Percentiles rank a stretch among this genome's conserved stretches.
Conservation (phyloP, 2,888 invertebrate genomes). For the Drosophila sordidula region DNA sequence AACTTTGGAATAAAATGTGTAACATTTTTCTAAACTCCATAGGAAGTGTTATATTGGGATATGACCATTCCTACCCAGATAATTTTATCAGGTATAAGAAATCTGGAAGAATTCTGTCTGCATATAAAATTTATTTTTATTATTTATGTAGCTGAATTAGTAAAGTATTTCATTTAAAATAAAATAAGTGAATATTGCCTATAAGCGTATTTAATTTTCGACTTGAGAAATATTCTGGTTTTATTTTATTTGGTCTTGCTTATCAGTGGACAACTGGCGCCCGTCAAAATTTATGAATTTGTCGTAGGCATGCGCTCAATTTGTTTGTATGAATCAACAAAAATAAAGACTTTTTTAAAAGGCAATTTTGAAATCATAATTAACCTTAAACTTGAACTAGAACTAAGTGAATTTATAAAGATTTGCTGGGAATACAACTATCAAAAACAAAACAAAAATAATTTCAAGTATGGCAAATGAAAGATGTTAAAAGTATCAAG, state of each 20-base stretch:
- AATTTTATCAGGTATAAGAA: too few relatives aligned
- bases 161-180: too few relatives aligned
- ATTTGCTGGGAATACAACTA: not conserved
- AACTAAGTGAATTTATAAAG: not conserved
- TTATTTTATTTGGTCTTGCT: not conserved
- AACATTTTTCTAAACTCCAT: not conserved
- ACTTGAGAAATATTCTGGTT: not conserved
- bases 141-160: too few relatives aligned
- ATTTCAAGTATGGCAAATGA: too few relatives aligned
- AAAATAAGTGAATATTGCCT: not conserved
- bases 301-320: conserved; percentile 14
- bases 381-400: conserved; percentile 38
- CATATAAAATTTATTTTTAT: not conserved
- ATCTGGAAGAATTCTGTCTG: too few relatives aligned
- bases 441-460: not conserved
- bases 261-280: not conserved
- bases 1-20: not conserved
- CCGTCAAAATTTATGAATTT: not conserved
- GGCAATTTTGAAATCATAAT: not conserved
- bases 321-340: conserved; percentile 35
- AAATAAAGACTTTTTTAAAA: not conserved
- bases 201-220: conserved; percentile 8
- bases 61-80: too few relatives aligned
- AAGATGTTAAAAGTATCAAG: too few relatives aligned
- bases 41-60: too few relatives aligned